phyloP scores from a whole-genome alignment of 2,113 vertebrate genomes.

The Tragelaphus buxtoni region DNA sequence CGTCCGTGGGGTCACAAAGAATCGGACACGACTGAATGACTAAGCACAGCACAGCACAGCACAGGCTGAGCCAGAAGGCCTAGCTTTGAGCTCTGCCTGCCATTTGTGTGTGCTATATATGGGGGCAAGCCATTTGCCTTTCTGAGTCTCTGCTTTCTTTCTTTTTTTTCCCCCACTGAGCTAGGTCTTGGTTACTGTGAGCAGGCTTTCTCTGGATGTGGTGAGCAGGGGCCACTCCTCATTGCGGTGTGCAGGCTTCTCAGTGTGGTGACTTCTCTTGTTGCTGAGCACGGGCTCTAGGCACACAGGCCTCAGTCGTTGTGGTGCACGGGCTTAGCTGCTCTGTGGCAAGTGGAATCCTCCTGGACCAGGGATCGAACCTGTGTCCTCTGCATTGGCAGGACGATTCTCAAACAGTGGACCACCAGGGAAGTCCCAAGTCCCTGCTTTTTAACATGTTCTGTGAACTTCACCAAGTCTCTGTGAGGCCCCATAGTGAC shows the following conservation, averaged over 20 bases:
- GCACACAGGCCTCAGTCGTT: not conserved
- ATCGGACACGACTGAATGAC: not conserved
- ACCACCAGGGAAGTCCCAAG: not conserved
- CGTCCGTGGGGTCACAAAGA: not conserved
- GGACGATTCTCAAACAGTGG: not conserved
- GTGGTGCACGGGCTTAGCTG: not conserved
- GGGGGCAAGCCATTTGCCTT: not conserved
- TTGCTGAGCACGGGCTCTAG: not conserved
- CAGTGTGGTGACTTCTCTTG: not conserved
- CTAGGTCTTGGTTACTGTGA: not conserved
- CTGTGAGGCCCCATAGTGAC: not conserved
- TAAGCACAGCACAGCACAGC: not conserved
- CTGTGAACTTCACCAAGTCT: not conserved
- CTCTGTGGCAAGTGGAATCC: not conserved
- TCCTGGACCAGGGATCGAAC: not conserved
- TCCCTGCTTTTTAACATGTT: not conserved
- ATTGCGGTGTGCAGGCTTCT: not conserved
- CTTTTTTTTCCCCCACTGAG: fast-evolving
- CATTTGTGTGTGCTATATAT: fast-evolving
- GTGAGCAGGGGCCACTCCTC: not conserved
- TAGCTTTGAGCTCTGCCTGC: not conserved
- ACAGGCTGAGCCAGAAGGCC: not conserved
- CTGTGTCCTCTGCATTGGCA: not conserved
- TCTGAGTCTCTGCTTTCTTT: not conserved
- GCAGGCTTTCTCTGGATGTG: not conserved